These are phyloP conservation scores for Aegotheles bennettii DNA, from an alignment of 2,113 vertebrate genomes.

Conservation along the genomic window DNA sequence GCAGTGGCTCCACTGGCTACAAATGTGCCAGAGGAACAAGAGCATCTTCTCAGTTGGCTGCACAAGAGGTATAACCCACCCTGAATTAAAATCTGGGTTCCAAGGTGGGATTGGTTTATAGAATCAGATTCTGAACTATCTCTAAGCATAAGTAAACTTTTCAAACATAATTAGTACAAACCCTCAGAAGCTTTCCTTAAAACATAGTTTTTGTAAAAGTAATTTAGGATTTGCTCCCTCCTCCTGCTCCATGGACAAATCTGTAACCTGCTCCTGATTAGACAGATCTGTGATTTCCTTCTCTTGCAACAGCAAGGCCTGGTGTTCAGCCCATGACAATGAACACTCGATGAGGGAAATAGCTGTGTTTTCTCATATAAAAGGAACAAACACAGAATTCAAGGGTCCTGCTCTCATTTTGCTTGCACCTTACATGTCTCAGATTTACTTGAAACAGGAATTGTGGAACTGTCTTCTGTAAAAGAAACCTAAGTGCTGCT, in stretches of 20 bases:
- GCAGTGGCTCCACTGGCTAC: neutral
- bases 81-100: neutral
- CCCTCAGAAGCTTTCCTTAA: neutral
- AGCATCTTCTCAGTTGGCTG: neutral
- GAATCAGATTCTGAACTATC: neutral
- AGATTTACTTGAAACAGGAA: neutral
- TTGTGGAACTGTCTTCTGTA: neutral
- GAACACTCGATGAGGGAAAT: neutral
- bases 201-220: constrained; percentile 42
- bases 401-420: neutral
- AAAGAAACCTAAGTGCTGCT: constrained; percentile 10
- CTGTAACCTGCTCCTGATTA: constrained; percentile 1
- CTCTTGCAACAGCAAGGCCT: neutral
- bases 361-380: neutral
- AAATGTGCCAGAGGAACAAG: neutral
- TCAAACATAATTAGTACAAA: constrained; percentile 29
- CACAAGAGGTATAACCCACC: neutral
- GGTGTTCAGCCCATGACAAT: neutral
- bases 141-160: constrained; percentile 15
- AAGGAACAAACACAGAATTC: neutral
- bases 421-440: accelerated
- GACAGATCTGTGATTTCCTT: neutral
- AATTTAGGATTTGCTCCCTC: neutral
- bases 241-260: neutral
- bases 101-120: neutral